Percentiles rank a stretch among this genome's conserved stretches.
Evolutionary conservation across 2,113 vertebrate species (phyloP).

Genomic region (Raja brachyura): DNA sequence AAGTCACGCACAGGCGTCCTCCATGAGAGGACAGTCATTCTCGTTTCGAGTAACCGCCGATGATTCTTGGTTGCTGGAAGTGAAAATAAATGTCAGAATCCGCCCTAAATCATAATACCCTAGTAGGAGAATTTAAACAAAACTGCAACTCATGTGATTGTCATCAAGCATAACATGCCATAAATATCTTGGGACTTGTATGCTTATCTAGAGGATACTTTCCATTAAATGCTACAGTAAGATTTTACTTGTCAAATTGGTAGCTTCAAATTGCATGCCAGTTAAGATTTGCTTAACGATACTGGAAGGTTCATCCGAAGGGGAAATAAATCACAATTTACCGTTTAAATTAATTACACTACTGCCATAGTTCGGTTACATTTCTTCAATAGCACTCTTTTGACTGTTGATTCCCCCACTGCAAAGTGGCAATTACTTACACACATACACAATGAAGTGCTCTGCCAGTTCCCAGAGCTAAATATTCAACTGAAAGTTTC

Average conservation of each 20-base stretch:
- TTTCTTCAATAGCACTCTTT: neutral
- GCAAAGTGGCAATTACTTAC: neutral
- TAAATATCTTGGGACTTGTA: neutral
- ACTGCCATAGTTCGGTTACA: no score
- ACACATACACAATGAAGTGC: no score
- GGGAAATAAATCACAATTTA: neutral
- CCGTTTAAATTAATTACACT: neutral
- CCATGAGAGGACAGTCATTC: no score
- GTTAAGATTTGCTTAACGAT: neutral
- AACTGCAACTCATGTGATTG: neutral
- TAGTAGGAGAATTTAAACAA: neutral
- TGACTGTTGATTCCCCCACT: neutral
- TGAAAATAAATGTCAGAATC: no score
- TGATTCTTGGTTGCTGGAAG: no score
- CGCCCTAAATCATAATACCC: neutral
- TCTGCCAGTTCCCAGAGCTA: neutral
- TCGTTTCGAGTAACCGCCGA: no score
- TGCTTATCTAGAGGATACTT: no score
- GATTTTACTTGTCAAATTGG: no score
- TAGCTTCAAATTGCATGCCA: neutral
- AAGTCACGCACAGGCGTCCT: no score
- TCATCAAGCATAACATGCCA: neutral
- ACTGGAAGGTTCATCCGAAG: no score
- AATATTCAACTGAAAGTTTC: neutral
- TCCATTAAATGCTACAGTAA: neutral